These are phyloP conservation scores for Polymixis lichenea DNA, from an alignment of 2,888 invertebrate genomes.

Conservation along the genomic window DNA sequence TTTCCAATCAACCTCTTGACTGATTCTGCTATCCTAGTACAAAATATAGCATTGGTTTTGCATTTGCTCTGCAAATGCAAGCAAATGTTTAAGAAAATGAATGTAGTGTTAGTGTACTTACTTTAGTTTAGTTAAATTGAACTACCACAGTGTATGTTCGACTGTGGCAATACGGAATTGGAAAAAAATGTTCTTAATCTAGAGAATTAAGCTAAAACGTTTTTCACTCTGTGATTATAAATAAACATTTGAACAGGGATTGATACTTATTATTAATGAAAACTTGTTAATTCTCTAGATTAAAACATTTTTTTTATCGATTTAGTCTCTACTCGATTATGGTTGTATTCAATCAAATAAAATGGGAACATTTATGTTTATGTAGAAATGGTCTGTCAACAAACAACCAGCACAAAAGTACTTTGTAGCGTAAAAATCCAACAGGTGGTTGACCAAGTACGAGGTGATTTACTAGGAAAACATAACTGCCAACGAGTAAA, in stretches of 20 bases:
- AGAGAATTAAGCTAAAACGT: too few species aligned
- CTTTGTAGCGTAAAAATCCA: not conserved
- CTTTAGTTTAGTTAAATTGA: too few species aligned
- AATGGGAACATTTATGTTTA: not conserved
- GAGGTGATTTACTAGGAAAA: constrained; percentile 32
- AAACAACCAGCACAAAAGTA: not conserved
- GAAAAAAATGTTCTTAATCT: too few species aligned
- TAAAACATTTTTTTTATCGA: not conserved
- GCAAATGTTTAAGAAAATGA: not conserved
- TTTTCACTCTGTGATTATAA: too few species aligned
- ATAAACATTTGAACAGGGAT: not conserved
- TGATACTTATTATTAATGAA: not conserved
- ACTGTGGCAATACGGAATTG: too few species aligned
- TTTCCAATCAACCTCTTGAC: not conserved
- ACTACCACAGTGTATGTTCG: too few species aligned
- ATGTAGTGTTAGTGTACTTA: not conserved
- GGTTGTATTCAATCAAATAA: not conserved
- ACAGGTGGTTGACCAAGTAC: constrained; percentile 29
- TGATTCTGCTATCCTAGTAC: not conserved
- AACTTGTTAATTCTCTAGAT: not conserved
- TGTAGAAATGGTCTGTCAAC: not conserved
- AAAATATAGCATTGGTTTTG: not conserved
- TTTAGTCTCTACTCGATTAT: not conserved
- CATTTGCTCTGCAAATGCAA: not conserved
- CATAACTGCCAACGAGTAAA: constrained; percentile 10